A percentile compares a stretch with the other conserved stretches of the same genome.
These are phyloP conservation scores for Drosophila simulans DNA, from an alignment of 1,140 invertebrate genomes.

Conservation along the genomic window DNA sequence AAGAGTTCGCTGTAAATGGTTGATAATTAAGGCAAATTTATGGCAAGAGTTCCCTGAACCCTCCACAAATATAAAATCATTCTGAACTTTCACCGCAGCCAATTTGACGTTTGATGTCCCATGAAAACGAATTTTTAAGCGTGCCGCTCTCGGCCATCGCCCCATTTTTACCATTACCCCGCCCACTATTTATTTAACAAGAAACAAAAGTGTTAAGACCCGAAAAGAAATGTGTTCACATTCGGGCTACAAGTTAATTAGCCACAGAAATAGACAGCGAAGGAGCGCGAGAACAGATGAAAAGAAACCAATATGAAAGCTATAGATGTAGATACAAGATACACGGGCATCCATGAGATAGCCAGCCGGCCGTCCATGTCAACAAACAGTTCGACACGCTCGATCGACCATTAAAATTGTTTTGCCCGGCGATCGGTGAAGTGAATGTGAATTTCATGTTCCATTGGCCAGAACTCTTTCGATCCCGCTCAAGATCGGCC, in stretches of 20 bases:
- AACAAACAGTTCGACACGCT: conserved; percentile 59
- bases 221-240: conserved; percentile 68
- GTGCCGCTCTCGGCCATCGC: conserved; percentile 27
- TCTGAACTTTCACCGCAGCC: conserved; percentile 69
- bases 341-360: conserved; percentile 50
- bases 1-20: conserved; percentile 24
- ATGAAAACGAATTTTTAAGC: conserved; percentile 67
- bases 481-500: conserved; percentile 3
- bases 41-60: conserved; percentile 47
- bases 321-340: conserved; percentile 39
- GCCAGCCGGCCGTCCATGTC: conserved; percentile 39
- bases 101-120: conserved; percentile 60
- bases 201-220: conserved; percentile 75
- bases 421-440: conserved; percentile 37
- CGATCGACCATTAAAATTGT: conserved; percentile 60
- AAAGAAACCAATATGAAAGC: conserved; percentile 41
- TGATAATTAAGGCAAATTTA: conserved; percentile 45
- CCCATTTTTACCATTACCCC: neutral
- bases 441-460: conserved; percentile 63
- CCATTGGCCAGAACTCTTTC: conserved; percentile 58
- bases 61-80: neutral
- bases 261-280: conserved; percentile 60
- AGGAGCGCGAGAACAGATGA: conserved; percentile 49
- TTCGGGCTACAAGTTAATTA: conserved; percentile 77
- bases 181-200: conserved; percentile 24